phyloP scores from a whole-genome alignment of 2,888 invertebrate genomes.

The Mythimna lalbum region DNA sequence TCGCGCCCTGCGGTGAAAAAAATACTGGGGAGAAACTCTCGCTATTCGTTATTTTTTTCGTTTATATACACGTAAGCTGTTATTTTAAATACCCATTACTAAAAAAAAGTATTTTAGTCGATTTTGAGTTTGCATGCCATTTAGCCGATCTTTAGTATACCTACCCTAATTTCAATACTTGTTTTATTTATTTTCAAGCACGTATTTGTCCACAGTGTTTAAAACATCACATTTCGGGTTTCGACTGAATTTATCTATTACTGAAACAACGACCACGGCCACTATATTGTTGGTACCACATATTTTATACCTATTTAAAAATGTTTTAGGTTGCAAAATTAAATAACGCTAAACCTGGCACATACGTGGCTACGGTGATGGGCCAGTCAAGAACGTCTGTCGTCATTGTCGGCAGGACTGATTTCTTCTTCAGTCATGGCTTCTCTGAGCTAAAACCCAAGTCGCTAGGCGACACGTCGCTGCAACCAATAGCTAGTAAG shows the following conservation, averaged over 20 bases:
- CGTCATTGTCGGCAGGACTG: conserved; percentile 58
- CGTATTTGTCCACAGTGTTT: neutral
- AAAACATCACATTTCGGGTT: too few species aligned
- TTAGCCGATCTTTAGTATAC: neutral
- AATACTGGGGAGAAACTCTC: too few species aligned
- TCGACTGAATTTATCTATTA: neutral
- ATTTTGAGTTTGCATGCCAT: neutral
- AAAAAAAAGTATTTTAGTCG: neutral
- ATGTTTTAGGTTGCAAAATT: conserved; percentile 51
- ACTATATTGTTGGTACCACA: neutral
- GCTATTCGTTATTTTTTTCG: neutral
- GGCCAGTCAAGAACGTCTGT: conserved; percentile 37
- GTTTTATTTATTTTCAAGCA: neutral
- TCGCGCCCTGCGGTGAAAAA: too few species aligned
- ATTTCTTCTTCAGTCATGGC: conserved; percentile 61
- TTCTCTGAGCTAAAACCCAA: conserved; percentile 58
- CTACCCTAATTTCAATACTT: neutral
- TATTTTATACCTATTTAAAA: neutral
- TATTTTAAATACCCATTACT: neutral
- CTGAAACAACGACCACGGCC: too few species aligned
- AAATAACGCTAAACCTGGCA: conserved; percentile 34
- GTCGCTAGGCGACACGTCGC: conserved; percentile 39
- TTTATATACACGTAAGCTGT: neutral
- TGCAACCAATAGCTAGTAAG: conserved; percentile 62
- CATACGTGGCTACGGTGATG: conserved; percentile 51